These are phyloP conservation scores for Smittia sp. DNA, from an alignment of 2,888 invertebrate genomes.

Conservation along the genomic window DNA sequence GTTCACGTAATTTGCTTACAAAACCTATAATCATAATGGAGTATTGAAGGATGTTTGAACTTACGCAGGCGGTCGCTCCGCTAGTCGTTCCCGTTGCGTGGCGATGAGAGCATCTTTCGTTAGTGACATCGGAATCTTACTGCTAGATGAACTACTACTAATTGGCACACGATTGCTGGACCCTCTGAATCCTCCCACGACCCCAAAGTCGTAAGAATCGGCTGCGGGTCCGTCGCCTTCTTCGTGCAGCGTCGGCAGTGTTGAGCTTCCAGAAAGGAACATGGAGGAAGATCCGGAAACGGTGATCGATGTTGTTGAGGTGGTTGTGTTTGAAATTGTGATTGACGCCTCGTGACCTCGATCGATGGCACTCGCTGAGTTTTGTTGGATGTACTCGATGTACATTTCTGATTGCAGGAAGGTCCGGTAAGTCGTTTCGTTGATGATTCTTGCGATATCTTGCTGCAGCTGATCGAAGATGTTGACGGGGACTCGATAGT, in stretches of 20 bases:
- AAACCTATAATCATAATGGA: not conserved
- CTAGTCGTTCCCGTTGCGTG: conserved; percentile 73
- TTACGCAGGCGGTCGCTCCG: conserved; percentile 62
- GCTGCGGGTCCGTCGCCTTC: conserved; percentile 61
- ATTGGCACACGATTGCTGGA: conserved; percentile 42
- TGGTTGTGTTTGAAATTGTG: conserved; percentile 49
- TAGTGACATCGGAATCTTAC: conserved; percentile 59
- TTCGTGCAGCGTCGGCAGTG: conserved; percentile 82
- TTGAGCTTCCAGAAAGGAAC: conserved; percentile 57
- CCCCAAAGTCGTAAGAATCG: conserved; percentile 9
- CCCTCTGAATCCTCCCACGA: not conserved
- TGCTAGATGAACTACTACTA: conserved; percentile 42
- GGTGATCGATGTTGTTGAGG: conserved; percentile 48
- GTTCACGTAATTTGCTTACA: no score
- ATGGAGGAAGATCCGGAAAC: conserved; percentile 54
- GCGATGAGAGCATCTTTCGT: conserved; percentile 77
- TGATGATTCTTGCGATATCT: conserved; percentile 77
- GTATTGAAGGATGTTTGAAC: conserved; percentile 46
- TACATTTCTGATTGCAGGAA: conserved; percentile 92
- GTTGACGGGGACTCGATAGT: conserved; percentile 66
- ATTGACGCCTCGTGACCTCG: conserved; percentile 44
- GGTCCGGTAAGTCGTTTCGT: conserved; percentile 84
- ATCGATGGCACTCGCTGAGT: conserved; percentile 55
- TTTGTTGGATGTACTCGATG: conserved; percentile 77
- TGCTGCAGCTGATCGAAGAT: conserved; percentile 83